Evolutionary conservation across 2,888 invertebrate genomes (phyloP).

Genomic region (Andrena hattorfiana): DNA sequence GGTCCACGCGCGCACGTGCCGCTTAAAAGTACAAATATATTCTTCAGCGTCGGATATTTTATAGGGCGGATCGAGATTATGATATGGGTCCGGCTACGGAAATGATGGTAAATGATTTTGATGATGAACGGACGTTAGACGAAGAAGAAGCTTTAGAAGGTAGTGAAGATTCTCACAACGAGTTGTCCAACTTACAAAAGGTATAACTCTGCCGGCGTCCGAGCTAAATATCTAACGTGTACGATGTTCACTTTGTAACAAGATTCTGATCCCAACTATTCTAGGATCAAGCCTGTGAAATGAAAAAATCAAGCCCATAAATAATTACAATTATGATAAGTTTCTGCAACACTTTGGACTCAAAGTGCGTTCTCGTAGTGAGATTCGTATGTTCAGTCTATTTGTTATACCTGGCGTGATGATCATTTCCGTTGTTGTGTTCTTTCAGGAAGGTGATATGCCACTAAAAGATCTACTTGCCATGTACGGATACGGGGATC

Average conservation of each 20-base stretch:
- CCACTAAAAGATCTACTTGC: constrained; percentile 96
- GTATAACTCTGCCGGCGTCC: constrained; percentile 81
- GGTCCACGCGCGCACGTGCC: accelerated
- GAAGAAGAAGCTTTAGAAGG: constrained; percentile 98
- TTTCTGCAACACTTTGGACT: constrained; percentile 75
- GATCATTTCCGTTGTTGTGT: constrained; percentile 65
- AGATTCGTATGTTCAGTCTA: constrained; percentile 71
- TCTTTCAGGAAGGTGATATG: constrained; percentile 94
- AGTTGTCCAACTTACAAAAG: constrained; percentile 94
- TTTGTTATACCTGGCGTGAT: constrained; percentile 56
- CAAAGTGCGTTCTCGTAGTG: constrained; percentile 76
- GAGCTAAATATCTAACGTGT: constrained; percentile 48
- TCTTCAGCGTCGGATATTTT: constrained; percentile 34
- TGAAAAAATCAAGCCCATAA: constrained; percentile 76
- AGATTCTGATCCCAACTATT: constrained; percentile 75
- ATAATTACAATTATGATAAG: constrained; percentile 77
- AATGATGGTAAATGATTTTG: constrained; percentile 99
- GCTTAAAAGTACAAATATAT: background rate
- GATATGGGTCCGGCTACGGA: constrained; percentile 97
- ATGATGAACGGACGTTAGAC: constrained; percentile 98
- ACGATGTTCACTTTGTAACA: constrained; percentile 70
- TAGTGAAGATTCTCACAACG: constrained; percentile 94
- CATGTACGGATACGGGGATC: constrained; percentile 91
- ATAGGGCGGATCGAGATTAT: constrained; percentile 86
- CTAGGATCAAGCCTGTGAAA: constrained; percentile 76